A percentile compares a stretch with the other conserved stretches of the same genome.
Conservation (phyloP, 2,888 invertebrate genomes). For the Onthophagus sagittarius region DNA sequence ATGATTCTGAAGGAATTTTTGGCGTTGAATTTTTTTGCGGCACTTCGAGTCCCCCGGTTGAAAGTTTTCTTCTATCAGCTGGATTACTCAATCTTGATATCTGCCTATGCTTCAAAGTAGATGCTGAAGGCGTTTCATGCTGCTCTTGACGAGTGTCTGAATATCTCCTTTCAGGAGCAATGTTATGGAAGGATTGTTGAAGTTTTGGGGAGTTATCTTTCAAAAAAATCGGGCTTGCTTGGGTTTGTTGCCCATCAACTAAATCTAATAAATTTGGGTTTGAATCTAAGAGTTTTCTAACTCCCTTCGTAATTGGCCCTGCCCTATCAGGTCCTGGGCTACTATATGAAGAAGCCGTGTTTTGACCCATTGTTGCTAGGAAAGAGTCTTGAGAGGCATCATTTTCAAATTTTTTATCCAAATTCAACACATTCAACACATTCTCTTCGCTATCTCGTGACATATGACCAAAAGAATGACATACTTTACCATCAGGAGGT, state of each 20-base stretch:
- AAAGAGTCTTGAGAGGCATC: constrained; percentile 36
- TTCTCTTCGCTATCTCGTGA: constrained; percentile 13
- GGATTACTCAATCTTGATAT: background rate
- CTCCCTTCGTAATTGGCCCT: constrained; percentile 23
- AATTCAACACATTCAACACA: too few relatives aligned
- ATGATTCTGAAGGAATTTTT: constrained; percentile 8
- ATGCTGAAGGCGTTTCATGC: background rate
- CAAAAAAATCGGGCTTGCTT: constrained; percentile 8
- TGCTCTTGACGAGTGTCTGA: background rate
- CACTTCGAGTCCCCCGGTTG: background rate
- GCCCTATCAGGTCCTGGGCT: constrained; percentile 1
- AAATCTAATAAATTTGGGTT: constrained; percentile 17
- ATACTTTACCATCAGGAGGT: background rate
- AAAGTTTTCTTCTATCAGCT: background rate
- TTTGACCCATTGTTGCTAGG: constrained; percentile 34
- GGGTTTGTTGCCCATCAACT: too few relatives aligned
- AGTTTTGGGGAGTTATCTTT: background rate
- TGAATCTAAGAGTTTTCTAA: constrained; percentile 24
- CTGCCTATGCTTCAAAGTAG: background rate
- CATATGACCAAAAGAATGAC: constrained; percentile 22
- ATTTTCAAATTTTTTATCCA: background rate
- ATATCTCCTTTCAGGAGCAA: too few relatives aligned
- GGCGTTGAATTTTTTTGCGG: constrained; percentile 19
- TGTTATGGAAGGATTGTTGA: too few relatives aligned
- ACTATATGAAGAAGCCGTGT: background rate